Conservation (phyloP, 2,888 invertebrate genomes). For the Agrotis exclamationis region DNA sequence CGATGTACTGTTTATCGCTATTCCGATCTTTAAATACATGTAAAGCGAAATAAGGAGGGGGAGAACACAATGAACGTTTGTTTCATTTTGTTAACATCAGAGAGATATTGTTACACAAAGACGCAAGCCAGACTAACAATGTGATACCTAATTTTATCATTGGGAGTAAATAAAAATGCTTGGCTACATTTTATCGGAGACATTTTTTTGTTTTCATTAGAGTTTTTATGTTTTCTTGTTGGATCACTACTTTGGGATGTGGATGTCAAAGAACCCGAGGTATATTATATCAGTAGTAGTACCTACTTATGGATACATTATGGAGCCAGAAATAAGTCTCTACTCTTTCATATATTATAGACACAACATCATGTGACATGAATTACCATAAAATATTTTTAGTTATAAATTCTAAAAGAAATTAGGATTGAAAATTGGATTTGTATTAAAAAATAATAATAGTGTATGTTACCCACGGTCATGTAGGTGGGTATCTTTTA, state of each 20-base stretch:
- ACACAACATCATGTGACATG: not conserved
- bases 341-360: not conserved
- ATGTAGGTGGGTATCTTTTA: no score
- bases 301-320: no score
- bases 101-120: constrained; percentile 23
- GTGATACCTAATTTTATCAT: constrained; percentile 37
- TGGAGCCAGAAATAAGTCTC: not conserved
- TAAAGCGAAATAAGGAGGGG: constrained; percentile 40
- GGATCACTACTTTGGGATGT: constrained; percentile 9
- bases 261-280: constrained; percentile 6
- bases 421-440: no score
- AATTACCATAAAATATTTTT: not conserved
- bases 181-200: constrained; percentile 9
- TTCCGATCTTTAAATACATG: constrained; percentile 55
- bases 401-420: no score
- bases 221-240: not conserved
- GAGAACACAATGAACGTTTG: constrained; percentile 17
- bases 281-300: no score
- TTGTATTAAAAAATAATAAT: no score
- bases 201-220: constrained; percentile 27
- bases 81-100: constrained; percentile 27
- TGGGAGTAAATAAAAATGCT: constrained; percentile 13
- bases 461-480: no score
- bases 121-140: constrained; percentile 18
- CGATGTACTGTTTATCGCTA: constrained; percentile 56